Percentiles rank a stretch among this genome's conserved stretches.
phyloP scores from a whole-genome alignment of 1,140 invertebrate genomes.

The Zaprionus davidi region DNA sequence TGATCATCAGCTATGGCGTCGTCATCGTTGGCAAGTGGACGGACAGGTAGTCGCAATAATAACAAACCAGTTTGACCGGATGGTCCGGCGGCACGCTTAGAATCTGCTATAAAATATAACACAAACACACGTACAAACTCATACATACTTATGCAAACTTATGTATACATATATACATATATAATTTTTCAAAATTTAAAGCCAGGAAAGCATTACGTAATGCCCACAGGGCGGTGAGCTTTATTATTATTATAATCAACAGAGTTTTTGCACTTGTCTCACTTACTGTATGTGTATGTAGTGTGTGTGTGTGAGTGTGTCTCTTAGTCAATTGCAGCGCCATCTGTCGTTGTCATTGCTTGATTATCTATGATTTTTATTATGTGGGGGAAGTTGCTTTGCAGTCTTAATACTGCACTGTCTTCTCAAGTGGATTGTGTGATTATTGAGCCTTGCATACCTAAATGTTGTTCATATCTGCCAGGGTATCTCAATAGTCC shows the following conservation, averaged over 20 bases:
- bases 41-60: conserved; percentile 35
- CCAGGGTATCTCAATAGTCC: not conserved
- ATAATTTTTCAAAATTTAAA: too few species aligned
- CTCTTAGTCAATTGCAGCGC: conserved; percentile 22
- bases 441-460: too few species aligned
- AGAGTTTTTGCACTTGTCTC: conserved; percentile 10
- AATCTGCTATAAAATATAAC: conserved; percentile 33
- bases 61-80: conserved; percentile 48
- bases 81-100: conserved; percentile 45
- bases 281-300: not conserved
- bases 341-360: conserved; percentile 18
- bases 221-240: conserved; percentile 20
- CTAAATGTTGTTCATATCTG: not conserved
- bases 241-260: conserved; percentile 1
- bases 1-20: conserved; percentile 15
- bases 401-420: too few species aligned
- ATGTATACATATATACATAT: not conserved
- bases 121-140: not conserved
- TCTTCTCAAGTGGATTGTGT: not conserved
- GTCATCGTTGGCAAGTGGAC: conserved; percentile 30
- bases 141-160: not conserved
- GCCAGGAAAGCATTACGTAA: conserved; percentile 41
- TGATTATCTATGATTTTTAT: conserved; percentile 3
- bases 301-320: too few species aligned
- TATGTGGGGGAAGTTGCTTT: not conserved